Conservation (phyloP, 2,113 vertebrate species). For the Pionites leucogaster region DNA sequence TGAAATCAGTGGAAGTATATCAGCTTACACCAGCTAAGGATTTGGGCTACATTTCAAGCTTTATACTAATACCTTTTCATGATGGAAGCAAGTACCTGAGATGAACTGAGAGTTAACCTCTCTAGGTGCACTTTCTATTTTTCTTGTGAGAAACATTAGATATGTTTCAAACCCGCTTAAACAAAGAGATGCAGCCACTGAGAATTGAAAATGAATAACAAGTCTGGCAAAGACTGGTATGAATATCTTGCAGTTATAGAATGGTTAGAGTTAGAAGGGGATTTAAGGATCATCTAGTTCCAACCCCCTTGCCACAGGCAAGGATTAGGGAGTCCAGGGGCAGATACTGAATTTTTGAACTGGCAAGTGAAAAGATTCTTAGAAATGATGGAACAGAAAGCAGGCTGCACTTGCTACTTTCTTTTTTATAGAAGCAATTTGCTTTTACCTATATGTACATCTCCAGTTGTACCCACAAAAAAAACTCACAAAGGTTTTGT, state of each 20-base stretch:
- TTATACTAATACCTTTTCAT: slow-evolving; percentile 13
- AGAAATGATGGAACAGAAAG: not conserved
- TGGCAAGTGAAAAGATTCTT: not conserved
- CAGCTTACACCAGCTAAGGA: slow-evolving; percentile 33
- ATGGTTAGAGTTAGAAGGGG: not conserved
- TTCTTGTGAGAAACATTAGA: not conserved
- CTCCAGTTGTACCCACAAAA: not conserved
- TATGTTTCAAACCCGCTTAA: not conserved
- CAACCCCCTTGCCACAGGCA: not conserved
- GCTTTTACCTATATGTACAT: not conserved
- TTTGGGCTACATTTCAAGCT: slow-evolving; percentile 29
- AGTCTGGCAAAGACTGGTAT: not conserved
- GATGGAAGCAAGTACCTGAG: not conserved
- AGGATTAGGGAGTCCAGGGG: not conserved
- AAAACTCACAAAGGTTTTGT: not conserved
- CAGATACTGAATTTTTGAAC: not conserved
- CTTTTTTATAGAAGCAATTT: not conserved
- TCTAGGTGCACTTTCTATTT: not conserved
- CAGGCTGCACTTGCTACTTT: not conserved
- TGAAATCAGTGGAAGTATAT: slow-evolving; percentile 39
- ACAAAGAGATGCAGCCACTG: not conserved
- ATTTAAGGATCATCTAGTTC: not conserved
- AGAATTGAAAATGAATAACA: not conserved
- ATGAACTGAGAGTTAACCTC: not conserved
- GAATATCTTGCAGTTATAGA: not conserved